Conservation (phyloP, 2,113 vertebrate species). For the Hepsetus odoe region DNA sequence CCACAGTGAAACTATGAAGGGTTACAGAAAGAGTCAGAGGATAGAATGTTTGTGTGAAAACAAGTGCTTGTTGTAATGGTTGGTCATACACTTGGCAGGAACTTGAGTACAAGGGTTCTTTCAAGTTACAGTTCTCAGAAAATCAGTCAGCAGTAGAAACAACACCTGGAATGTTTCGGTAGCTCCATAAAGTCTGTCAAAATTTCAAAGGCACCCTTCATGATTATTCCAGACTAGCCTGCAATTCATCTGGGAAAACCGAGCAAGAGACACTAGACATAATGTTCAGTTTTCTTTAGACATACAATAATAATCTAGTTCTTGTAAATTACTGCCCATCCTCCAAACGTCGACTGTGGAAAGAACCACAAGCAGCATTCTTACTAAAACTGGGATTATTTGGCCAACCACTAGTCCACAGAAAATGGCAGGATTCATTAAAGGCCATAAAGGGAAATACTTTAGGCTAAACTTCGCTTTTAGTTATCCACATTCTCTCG, state of each 20-base stretch:
- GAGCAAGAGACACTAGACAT: neutral
- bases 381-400: conserved; percentile 4
- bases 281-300: neutral
- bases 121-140: conserved; percentile 47
- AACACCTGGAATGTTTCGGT: conserved; percentile 76
- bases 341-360: neutral
- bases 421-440: conserved; percentile 27
- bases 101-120: neutral
- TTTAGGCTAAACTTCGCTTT: too few relatives aligned
- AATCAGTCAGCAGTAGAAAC: conserved; percentile 60
- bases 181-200: conserved; percentile 66
- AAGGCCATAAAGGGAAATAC: too few relatives aligned
- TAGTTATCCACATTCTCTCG: too few relatives aligned
- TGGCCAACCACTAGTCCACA: conserved; percentile 17
- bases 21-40: neutral
- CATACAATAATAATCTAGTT: neutral
- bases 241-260: neutral
- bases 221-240: neutral
- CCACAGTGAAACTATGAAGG: neutral
- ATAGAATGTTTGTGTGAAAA: neutral
- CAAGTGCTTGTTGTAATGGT: neutral
- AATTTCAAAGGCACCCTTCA: conserved; percentile 73
- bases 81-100: neutral
- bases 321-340: neutral
- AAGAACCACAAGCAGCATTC: conserved; percentile 5